Evolutionary conservation across 2,113 vertebrate species (phyloP).

Genomic region (Zapus hudsonius): DNA sequence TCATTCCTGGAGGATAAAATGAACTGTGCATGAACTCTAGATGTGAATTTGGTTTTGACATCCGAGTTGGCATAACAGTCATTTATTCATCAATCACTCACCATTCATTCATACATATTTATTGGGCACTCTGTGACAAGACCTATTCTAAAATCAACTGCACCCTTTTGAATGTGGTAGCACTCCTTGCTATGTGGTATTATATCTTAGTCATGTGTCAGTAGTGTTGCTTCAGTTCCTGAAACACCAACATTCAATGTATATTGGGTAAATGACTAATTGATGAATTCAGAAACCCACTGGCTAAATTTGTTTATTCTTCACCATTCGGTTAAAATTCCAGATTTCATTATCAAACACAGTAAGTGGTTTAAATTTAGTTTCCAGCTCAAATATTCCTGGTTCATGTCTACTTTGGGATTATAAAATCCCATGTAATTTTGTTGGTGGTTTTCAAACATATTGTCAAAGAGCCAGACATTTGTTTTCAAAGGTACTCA

Average conservation of each 20-base stretch:
- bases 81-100: neutral
- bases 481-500: slow-evolving; percentile 5
- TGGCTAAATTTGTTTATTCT: neutral
- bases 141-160: slow-evolving; percentile 12
- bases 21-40: neutral
- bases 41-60: slow-evolving; percentile 38
- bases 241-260: neutral
- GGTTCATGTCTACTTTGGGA: neutral
- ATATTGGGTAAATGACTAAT: neutral
- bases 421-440: neutral
- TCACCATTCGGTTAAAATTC: neutral
- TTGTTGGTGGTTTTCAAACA: neutral
- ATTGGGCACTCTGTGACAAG: neutral
- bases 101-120: slow-evolving; percentile 52
- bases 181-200: neutral
- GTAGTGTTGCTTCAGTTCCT: neutral
- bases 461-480: neutral
- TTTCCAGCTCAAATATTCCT: slow-evolving; percentile 8
- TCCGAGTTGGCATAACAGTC: neutral
- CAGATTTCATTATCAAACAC: slow-evolving; percentile 7
- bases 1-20: neutral
- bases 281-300: neutral
- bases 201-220: neutral
- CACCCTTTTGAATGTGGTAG: neutral
- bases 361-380: neutral